These are phyloP conservation scores for Himantopus leucocephalus DNA, from an alignment of 2,113 vertebrate species.

Conservation along the genomic window DNA sequence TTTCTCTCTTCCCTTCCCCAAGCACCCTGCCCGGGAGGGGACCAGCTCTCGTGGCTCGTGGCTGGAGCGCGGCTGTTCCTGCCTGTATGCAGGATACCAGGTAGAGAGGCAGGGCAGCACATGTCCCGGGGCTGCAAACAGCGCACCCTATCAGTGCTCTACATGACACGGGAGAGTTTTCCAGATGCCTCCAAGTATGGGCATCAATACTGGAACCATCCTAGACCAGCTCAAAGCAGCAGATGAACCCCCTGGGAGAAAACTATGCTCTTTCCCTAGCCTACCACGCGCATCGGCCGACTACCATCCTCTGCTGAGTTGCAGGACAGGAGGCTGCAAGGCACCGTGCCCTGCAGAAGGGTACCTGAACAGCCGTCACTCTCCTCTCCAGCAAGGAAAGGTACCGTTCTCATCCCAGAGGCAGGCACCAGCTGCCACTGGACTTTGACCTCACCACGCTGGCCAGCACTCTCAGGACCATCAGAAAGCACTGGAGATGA, in stretches of 20 bases:
- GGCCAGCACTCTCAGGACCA: neutral
- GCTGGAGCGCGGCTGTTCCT: neutral
- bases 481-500: neutral
- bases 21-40: neutral
- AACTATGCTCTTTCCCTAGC: neutral
- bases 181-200: neutral
- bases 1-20: neutral
- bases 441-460: neutral
- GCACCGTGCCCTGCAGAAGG: neutral
- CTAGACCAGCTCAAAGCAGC: neutral
- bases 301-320: neutral
- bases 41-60: neutral
- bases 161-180: neutral
- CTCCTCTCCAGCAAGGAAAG: neutral
- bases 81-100: neutral
- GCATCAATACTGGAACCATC: neutral
- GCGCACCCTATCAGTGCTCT: neutral
- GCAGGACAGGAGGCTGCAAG: neutral
- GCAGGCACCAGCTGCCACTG: neutral
- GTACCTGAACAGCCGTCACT: neutral
- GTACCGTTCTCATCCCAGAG: neutral
- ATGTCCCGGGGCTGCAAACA: neutral
- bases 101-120: neutral
- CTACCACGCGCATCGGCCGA: rapidly evolving
- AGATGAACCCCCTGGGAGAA: neutral